Conservation (phyloP, 2,888 invertebrate species). For the Eueremaeus valkanovi region DNA sequence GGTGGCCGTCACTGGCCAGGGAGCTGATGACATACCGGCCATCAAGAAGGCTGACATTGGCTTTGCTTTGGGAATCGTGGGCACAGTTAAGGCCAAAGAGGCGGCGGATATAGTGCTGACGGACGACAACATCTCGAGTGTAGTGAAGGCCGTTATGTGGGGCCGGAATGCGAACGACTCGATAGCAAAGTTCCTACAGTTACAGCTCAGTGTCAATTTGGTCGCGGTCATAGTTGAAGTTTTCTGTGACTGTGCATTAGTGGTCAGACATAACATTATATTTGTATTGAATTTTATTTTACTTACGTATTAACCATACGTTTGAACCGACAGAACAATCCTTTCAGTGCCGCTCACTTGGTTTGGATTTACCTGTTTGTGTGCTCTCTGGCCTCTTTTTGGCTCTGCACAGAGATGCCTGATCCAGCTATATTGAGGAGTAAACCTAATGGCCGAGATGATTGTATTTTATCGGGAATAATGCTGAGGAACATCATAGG, state of each 20-base stretch:
- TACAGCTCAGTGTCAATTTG: conserved; percentile 97
- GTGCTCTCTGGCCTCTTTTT: conserved; percentile 96
- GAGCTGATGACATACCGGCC: conserved; percentile 96
- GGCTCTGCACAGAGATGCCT: conserved; percentile 93
- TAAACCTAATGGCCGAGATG: conserved; percentile 96
- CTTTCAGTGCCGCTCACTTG: conserved; percentile 98
- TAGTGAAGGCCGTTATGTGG: conserved; percentile 99
- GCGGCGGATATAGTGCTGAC: conserved; percentile 98
- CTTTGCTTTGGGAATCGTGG: conserved; percentile 99
- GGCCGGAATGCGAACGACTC: conserved; percentile 99
- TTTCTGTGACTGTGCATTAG: conserved; percentile 92
- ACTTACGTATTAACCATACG: too few species aligned
- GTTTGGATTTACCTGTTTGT: conserved; percentile 99
- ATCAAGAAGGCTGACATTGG: conserved; percentile 98
- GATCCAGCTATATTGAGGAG: conserved; percentile 85
- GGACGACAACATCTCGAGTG: conserved; percentile 98
- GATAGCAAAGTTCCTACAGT: conserved; percentile 98
- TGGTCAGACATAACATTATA: conserved; percentile 50
- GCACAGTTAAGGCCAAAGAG: conserved; percentile 99
- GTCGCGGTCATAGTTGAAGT: conserved; percentile 98
- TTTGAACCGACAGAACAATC: conserved; percentile 81
- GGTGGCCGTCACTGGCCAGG: conserved; percentile 97
- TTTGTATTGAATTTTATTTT: not conserved
- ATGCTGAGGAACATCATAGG: conserved; percentile 99
- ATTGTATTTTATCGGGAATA: conserved; percentile 91